Evolutionary conservation across 2,113 vertebrate genomes (phyloP).

Genomic region (Chaenocephalus aceratus): DNA sequence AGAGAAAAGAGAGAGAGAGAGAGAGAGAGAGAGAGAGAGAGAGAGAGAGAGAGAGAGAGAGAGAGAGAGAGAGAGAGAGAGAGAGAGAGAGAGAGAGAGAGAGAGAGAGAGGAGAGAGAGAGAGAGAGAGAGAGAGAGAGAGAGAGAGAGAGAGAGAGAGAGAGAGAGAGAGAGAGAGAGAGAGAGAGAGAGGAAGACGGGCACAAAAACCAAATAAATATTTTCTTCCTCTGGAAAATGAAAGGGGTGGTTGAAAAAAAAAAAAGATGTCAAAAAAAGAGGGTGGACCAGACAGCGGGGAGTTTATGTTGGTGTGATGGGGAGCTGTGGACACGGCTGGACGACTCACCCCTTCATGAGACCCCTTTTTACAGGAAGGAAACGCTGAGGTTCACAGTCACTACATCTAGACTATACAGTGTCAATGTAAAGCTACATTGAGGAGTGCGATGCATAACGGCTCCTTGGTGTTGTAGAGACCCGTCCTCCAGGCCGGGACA

Average conservation of each 20-base stretch:
- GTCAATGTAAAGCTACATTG: slow-evolving; percentile 71
- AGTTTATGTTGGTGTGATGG: slow-evolving; percentile 77
- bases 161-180: too few relatives aligned
- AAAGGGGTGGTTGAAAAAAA: slow-evolving; percentile 61
- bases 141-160: too few relatives aligned
- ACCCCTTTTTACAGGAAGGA: slow-evolving; percentile 78
- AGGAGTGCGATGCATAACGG: slow-evolving; percentile 69
- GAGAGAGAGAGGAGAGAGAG: too few relatives aligned
- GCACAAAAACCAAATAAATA: slow-evolving; percentile 82
- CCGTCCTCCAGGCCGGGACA: slow-evolving; percentile 52
- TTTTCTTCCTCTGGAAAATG: slow-evolving; percentile 80
- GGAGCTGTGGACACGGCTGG: slow-evolving; percentile 75
- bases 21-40: too few relatives aligned
- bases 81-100: too few relatives aligned
- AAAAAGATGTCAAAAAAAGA: slow-evolving; percentile 17
- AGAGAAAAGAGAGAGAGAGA: too few relatives aligned
- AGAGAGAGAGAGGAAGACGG: slow-evolving; percentile 57
- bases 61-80: too few relatives aligned
- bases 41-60: too few relatives aligned
- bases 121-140: too few relatives aligned
- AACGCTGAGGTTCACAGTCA: slow-evolving; percentile 82
- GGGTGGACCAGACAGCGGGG: slow-evolving; percentile 69
- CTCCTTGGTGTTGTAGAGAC: slow-evolving; percentile 64
- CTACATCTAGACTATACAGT: slow-evolving; percentile 91
- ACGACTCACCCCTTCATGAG: slow-evolving; percentile 67